Evolutionary conservation across 37 sponge, comb jelly and placozoan genomes (phyloP).

Genomic region (Halichondria panicea): DNA sequence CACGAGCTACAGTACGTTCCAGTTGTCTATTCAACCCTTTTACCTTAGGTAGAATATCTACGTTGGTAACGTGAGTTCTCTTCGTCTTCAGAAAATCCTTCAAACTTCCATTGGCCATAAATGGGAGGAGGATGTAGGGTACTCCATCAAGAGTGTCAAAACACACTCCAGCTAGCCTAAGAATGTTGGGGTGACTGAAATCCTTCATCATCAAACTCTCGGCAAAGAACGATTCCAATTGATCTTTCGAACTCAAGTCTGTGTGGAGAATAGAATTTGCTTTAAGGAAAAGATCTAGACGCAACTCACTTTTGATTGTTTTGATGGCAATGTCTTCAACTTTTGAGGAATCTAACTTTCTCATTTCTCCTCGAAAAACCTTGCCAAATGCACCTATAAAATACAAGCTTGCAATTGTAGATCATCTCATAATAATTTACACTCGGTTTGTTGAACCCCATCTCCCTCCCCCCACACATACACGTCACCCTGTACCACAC

Average conservation of each 20-base stretch:
- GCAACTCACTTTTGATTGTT: constrained; percentile 30
- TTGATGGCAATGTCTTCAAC: constrained; percentile 32
- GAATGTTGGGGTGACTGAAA: constrained; percentile 24
- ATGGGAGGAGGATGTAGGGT: constrained; percentile 29
- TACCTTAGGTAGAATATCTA: constrained; percentile 14
- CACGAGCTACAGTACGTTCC: too few relatives aligned
- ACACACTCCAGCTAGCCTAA: constrained; percentile 21
- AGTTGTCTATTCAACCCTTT: too few relatives aligned
- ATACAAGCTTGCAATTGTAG: too few relatives aligned
- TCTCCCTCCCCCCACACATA: too few relatives aligned
- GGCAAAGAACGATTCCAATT: constrained; percentile 8
- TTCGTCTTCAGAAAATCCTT: constrained; percentile 15
- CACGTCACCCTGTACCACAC: too few relatives aligned
- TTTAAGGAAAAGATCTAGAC: not conserved
- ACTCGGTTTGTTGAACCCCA: too few relatives aligned
- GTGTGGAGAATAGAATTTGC: not conserved
- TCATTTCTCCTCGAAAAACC: too few relatives aligned
- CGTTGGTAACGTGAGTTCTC: constrained; percentile 4
- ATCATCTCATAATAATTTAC: too few relatives aligned
- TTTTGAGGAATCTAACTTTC: too few relatives aligned
- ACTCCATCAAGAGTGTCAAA: constrained; percentile 32
- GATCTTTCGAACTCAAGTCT: not conserved
- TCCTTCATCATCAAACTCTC: constrained; percentile 33
- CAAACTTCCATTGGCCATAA: constrained; percentile 25
- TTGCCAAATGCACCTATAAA: too few relatives aligned